Conservation (phyloP, 2,797 vertebrate genomes). For the Microctenopoma stevenorrisi region DNA sequence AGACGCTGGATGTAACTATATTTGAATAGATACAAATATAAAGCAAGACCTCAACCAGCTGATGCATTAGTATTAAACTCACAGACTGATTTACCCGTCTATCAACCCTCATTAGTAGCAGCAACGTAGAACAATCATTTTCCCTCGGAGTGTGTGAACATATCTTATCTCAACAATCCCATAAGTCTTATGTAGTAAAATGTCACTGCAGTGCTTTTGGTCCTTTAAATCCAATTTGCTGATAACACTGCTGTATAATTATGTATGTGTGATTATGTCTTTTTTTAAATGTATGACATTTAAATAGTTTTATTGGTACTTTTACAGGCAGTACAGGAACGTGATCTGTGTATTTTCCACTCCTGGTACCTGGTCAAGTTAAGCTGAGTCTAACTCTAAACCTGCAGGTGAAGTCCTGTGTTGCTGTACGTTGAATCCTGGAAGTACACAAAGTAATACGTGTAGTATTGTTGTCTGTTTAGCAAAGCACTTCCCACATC, state of each 20-base stretch:
- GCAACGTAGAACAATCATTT: too few species aligned
- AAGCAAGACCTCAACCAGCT: not conserved
- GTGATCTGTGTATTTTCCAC: not conserved
- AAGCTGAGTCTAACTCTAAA: conserved; percentile 8
- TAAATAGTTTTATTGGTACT: not conserved
- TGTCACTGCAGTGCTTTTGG: not conserved
- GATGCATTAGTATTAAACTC: not conserved
- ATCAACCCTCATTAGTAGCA: too few species aligned
- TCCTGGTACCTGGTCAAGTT: not conserved
- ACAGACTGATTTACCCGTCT: too few species aligned
- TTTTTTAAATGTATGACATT: too few species aligned
- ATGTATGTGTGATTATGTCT: too few species aligned
- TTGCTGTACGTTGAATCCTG: not conserved
- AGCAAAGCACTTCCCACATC: conserved; percentile 15
- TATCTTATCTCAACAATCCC: too few species aligned
- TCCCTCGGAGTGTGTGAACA: too few species aligned
- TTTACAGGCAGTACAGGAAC: not conserved
- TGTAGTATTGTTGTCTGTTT: conserved; percentile 2
- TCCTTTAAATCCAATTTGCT: not conserved
- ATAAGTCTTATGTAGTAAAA: not conserved
- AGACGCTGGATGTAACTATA: not conserved
- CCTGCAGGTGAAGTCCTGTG: not conserved
- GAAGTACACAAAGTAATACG: conserved; percentile 10
- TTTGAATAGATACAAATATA: not conserved
- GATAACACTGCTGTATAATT: not conserved